A percentile compares a stretch with the other conserved stretches of the same genome.
Evolutionary conservation across 2,113 vertebrate genomes (phyloP).

Genomic region (Hoplias malabaricus): DNA sequence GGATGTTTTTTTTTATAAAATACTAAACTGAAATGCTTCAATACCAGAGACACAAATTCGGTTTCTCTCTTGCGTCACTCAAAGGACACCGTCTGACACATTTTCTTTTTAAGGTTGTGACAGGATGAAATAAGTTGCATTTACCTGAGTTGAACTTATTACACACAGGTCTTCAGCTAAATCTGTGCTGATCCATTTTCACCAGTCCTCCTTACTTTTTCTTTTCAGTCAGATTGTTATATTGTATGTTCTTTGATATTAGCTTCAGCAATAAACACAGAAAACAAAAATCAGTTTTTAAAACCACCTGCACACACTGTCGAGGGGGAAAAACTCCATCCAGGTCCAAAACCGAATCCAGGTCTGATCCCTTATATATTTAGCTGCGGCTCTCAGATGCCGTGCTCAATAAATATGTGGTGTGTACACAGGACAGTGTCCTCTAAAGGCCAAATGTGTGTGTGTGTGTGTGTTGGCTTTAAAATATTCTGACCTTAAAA

Average conservation of each 20-base stretch:
- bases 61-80: no score
- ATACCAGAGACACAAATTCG: no score
- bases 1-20: no score
- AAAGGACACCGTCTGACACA: no score
- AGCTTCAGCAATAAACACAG: not conserved
- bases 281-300: not conserved
- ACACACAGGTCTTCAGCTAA: no score
- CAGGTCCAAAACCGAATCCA: no score
- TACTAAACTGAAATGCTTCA: no score
- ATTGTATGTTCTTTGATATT: not conserved
- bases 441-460: not conserved
- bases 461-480: not conserved
- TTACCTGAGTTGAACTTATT: no score
- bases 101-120: no score
- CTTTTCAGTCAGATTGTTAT: not conserved
- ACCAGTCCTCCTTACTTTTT: not conserved
- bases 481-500: no score
- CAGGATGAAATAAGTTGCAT: no score
- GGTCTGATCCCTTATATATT: not conserved
- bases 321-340: not conserved
- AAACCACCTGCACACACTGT: not conserved
- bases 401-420: not conserved
- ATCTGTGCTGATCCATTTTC: not conserved
- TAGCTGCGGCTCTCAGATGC: not conserved
- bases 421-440: not conserved